These are phyloP conservation scores for Lysiphlebus fabarum DNA, from an alignment of 1,140 invertebrate species.

Conservation along the genomic window DNA sequence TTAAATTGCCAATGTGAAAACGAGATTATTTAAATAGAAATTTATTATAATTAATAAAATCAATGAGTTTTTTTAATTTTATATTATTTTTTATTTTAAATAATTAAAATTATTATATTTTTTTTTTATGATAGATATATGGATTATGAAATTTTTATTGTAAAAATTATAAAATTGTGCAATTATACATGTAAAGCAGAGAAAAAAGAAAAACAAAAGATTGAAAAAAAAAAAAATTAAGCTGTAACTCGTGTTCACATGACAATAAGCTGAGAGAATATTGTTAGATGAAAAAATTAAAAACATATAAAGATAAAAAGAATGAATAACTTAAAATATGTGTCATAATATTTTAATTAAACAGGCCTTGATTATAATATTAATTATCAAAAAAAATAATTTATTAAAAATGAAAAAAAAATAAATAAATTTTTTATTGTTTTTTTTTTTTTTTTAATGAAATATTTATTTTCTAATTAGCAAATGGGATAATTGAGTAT, in stretches of 20 bases:
- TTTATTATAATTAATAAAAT: too few species aligned
- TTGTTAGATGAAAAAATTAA: constrained; percentile 12
- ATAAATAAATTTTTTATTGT: constrained; percentile 9
- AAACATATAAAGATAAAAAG: constrained; percentile 27
- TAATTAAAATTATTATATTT: too few species aligned
- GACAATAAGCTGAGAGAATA: not conserved
- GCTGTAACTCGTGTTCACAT: constrained; percentile 10
- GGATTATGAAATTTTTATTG: not conserved
- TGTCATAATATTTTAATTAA: constrained; percentile 35
- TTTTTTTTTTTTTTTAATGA: too few species aligned
- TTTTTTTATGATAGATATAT: too few species aligned
- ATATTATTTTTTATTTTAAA: too few species aligned
- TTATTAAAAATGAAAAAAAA: constrained; percentile 12
- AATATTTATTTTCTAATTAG: not conserved
- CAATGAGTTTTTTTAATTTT: too few species aligned
- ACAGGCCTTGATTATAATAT: constrained; percentile 32
- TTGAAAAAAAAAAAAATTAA: constrained; percentile 19
- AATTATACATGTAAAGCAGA: constrained; percentile 17
- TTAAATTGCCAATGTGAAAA: too few species aligned
- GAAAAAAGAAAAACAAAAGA: constrained; percentile 24
- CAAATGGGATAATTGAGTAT: constrained; percentile 19
- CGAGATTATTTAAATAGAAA: too few species aligned
- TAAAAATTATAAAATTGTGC: not conserved
- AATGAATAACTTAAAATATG: constrained; percentile 51
- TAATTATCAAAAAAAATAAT: too few species aligned